Base-by-base conservation (phyloP, 2,797 vertebrate species). In the Coreius guichenoti region DNA sequence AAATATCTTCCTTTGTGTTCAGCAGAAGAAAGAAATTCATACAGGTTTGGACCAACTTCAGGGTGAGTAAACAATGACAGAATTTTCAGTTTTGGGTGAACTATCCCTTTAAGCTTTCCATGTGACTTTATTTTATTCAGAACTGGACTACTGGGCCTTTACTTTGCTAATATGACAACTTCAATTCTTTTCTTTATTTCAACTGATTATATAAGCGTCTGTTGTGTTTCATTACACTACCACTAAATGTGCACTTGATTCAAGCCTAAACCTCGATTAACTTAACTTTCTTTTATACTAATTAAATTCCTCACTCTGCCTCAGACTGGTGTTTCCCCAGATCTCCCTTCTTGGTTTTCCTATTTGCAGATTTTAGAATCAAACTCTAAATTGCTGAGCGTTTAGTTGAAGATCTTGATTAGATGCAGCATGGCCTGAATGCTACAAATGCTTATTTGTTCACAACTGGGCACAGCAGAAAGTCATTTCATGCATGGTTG, bases 401-500 rank as follows among this genome's bases (percentile, higher is more conserved):
- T 73, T 33, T 29, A 31, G 54, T 29, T 33, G 3, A 26, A 75
- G 8, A n/a, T 9, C 23, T 11, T 54, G 45, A 43, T 74, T 36
- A 19, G n/a, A 69, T 58, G 43, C 47, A 45, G 14, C 63, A 21
- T 83, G 58, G 31, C 19, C n/a, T 76, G 43, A 83, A 83, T 56
- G 26, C 17, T 26, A 36, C 49, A 23, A 16, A 47, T 75, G 31
- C 73, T 49, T 69, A 68, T 77, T 81, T 81, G 70, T 72, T 81
- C 23, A 63, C 77, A 39, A 16, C 39, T 82, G 29, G 68, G 19
- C 43, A 61, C 54, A 39, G 23, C 69, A 49, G 65, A 65, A 54
- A 72, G 19, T 33, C 47, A 58, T 81, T 88, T 78, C 36, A 78
- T 70, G 56, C 29, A 23, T 79, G 61, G 73, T 36, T 36, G 47